Base-by-base conservation (phyloP, 2,113 vertebrate species). In the Hyperoodon ampullatus region DNA sequence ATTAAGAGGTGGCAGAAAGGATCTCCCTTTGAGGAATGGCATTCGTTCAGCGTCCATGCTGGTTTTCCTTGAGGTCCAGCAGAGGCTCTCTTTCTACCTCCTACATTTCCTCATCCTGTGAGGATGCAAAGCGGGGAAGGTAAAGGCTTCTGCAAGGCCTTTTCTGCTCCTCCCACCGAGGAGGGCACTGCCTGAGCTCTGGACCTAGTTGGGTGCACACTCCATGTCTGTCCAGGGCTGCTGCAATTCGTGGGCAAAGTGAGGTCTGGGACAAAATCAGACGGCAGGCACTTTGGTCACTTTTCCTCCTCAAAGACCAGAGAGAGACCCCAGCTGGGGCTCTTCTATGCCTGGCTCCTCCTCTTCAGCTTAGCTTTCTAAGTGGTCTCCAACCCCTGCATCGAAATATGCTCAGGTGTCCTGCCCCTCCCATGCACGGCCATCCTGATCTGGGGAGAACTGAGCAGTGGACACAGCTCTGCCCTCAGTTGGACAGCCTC, bases 231-330 rank as follows among this genome's bases (percentile, higher is more conserved):
- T 33, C 11, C 30, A 42, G 28, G 2, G 3, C 55, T 3, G 12
- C 14, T 0, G 2, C 12, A 9, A 4, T 53, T 33, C 6, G 0
- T 7, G 13, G 4, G 10, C 12, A 4, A 39, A 58, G 53, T n/a
- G 42, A 63, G 33, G 2, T 47, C 42, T 19, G 24, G 44, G 44
- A n/a, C n/a, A 58, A 14, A 65, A 19, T 44, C 9, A 16, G 63
- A 6, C 47, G 39, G 4, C 13, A 39, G 39, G 9, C 8, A 18
- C 30, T 39, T 77, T 28, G 13, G 9, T 30, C 23, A 28, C 15
- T 72, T 83, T 72, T 71, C 19, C 21, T 83, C 42, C 65, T 44
- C 58, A 50, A 35, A n/a, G 58, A 33, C 30, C 84, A 81, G 39
- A 44, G n/a, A n/a, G 35, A 39, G 26, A 33, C 23, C 44, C 63